Evolutionary conservation across 2,113 vertebrate species (phyloP), one percentile per base, ranked within the genome.

Genomic region (Daubentonia madagascariensis): DNA sequence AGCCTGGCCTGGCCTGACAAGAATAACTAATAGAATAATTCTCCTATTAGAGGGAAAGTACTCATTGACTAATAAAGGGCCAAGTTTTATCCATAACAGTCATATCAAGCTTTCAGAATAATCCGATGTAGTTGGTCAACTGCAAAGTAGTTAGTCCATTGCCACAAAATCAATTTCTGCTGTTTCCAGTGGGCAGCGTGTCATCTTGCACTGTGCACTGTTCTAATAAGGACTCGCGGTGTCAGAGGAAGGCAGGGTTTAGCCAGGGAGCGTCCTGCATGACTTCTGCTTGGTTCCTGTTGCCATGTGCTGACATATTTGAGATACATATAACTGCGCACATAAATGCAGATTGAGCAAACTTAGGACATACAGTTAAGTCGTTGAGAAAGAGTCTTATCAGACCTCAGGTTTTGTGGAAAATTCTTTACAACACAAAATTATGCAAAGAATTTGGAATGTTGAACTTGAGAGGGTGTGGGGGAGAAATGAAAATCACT

Each of bases 141-240:
- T 65, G 95, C 86, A 45, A 78, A 48, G 45, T 35, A 94, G 20
- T 67, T 84, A 11, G 18, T 81, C 11, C 90, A 2, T 40, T 97
- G 5, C 50, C 78, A 18, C 23, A 89, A 93, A 80, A 61, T 30
- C 1, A 65, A 1, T 72, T 94, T 61, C 11, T 28, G 61, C 32
- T 2, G 22, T 88, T 80, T 32, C 50, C 70, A 57, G 45, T 37
- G 28, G 85, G 52, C 12, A 5, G 30, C 75, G 7, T 9, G 28
- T 61, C 28, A 3, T 7, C 25, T 13, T 81, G 11, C 32, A 16
- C 30, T 91, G 4, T 28, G 50, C 40, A 23, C 28, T 37, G 4
- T 65, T 25, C 17, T 78, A 57, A 57, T 28, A 43, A 57, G 4
- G 17, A 48, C 18, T 70, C 32, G 54, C 3, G 13, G 20, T 67